Conservation (phyloP, 2,888 invertebrate species). For the Eristalis tenax region DNA sequence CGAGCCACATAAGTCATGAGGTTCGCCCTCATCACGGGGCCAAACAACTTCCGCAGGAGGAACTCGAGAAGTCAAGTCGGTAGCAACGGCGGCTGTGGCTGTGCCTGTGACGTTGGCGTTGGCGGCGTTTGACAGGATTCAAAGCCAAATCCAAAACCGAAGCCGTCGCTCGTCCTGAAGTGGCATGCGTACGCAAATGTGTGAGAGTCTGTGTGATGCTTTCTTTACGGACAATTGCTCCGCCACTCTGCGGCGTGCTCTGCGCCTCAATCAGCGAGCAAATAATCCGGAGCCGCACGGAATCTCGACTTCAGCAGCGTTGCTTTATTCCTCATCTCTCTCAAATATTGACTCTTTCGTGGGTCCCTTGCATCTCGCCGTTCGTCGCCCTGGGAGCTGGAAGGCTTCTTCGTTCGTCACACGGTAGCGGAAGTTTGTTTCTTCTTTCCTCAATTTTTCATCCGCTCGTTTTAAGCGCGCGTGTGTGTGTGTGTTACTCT, state of each 20-base stretch:
- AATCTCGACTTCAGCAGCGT: conserved; percentile 19
- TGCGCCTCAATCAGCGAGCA: conserved; percentile 61
- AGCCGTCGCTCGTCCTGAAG: conserved; percentile 29
- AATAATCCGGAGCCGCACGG: conserved; percentile 56
- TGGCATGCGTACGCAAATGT: conserved; percentile 51
- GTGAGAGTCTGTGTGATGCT: conserved; percentile 16
- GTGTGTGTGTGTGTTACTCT: conserved; percentile 7
- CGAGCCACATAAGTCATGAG: conserved; percentile 37
- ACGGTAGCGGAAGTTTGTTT: neutral
- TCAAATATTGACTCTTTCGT: conserved; percentile 70
- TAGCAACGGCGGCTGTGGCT: neutral
- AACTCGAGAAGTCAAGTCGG: conserved; percentile 25
- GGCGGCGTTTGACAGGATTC: conserved; percentile 27
- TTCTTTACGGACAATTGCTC: conserved; percentile 64
- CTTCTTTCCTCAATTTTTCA: neutral
- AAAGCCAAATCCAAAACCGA: neutral
- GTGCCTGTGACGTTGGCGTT: no score
- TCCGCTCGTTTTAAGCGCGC: neutral
- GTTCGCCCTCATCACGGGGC: conserved; percentile 45
- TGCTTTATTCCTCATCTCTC: conserved; percentile 2
- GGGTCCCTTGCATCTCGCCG: conserved; percentile 36
- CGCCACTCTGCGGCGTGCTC: conserved; percentile 27
- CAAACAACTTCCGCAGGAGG: conserved; percentile 62
- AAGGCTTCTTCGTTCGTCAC: neutral
- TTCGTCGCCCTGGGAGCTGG: neutral